Evolutionary conservation across 2,113 vertebrate species (phyloP).

Genomic region (Ceuthmochares aereus): DNA sequence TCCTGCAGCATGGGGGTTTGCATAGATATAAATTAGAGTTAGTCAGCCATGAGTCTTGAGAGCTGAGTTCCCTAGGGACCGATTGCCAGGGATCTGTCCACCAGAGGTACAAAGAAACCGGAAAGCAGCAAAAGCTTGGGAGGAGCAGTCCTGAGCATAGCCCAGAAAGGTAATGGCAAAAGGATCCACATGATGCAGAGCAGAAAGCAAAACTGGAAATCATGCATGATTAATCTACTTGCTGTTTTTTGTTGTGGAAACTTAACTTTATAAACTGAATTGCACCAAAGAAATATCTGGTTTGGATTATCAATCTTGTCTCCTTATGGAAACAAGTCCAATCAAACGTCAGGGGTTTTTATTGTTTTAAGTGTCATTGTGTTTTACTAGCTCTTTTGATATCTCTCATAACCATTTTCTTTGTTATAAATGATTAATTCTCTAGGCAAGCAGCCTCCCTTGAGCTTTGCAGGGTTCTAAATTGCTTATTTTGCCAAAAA

Average conservation of each 20-base stretch:
- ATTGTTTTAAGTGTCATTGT: not conserved
- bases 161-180: not conserved
- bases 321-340: slow-evolving; percentile 1
- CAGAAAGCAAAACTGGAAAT: not conserved
- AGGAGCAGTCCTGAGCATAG: not conserved
- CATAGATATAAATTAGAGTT: not conserved
- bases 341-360: not conserved
- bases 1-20: not conserved
- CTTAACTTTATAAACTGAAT: not conserved
- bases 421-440: slow-evolving; percentile 11
- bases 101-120: not conserved
- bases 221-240: not conserved
- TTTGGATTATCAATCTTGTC: slow-evolving; percentile 19
- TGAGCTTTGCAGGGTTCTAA: not conserved
- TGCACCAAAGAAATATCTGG: not conserved
- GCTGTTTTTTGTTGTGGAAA: not conserved
- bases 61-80: not conserved
- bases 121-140: not conserved
- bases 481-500: not conserved
- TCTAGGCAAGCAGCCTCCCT: not conserved
- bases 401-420: not conserved
- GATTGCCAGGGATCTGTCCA: not conserved
- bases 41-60: not conserved
- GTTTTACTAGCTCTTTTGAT: slow-evolving; percentile 18
- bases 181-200: not conserved